Evolutionary conservation across 2,113 vertebrate species (phyloP).

Genomic region (Pandion haliaetus): DNA sequence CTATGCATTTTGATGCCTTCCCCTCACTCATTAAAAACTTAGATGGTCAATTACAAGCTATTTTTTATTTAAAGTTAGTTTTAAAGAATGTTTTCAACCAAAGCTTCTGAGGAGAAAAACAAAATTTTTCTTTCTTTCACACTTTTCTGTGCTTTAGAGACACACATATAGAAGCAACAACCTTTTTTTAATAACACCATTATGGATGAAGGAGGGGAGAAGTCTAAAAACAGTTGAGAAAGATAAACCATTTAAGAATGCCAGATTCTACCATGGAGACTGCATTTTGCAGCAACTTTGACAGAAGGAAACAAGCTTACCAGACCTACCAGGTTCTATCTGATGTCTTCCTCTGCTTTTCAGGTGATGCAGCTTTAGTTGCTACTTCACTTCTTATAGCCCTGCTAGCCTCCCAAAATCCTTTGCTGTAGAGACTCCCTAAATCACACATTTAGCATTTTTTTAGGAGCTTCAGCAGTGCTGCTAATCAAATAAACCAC

Average conservation of each 20-base stretch:
- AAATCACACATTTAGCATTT: background rate
- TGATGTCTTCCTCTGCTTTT: background rate
- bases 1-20: background rate
- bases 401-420: background rate
- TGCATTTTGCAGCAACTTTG: rapidly evolving
- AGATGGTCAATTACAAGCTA: background rate
- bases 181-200: background rate
- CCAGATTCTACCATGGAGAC: background rate
- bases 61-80: background rate
- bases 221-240: background rate
- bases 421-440: background rate
- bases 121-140: background rate
- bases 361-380: background rate
- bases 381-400: background rate
- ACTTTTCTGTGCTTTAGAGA: background rate
- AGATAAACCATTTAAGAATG: background rate
- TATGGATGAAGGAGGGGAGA: background rate
- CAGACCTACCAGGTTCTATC: rapidly evolving
- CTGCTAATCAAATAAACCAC: background rate
- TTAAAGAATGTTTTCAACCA: background rate
- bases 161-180: background rate
- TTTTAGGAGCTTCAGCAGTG: background rate
- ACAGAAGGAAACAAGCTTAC: background rate
- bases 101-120: background rate
- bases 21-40: background rate